These are phyloP conservation scores for Epinephelus lanceolatus DNA, from an alignment of 2,113 vertebrate genomes.

Conservation along the genomic window DNA sequence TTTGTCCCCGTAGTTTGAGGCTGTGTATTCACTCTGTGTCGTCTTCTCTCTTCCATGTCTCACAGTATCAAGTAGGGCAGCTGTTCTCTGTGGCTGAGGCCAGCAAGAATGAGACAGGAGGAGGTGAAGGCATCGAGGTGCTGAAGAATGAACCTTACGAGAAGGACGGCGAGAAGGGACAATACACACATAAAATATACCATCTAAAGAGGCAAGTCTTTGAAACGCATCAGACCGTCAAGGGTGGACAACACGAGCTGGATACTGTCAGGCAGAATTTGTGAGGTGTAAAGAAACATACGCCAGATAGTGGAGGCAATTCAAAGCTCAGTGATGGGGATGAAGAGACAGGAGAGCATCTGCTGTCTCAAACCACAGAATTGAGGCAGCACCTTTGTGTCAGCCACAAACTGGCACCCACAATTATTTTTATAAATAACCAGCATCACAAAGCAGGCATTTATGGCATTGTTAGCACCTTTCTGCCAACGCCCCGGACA, in stretches of 20 bases:
- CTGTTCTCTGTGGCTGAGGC: constrained; percentile 98
- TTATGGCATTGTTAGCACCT: background rate
- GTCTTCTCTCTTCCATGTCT: constrained; percentile 12
- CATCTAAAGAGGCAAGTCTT: constrained; percentile 89
- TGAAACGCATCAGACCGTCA: too few relatives aligned
- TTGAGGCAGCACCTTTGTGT: background rate
- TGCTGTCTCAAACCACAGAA: background rate
- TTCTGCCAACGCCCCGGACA: background rate
- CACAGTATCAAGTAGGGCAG: constrained; percentile 96
- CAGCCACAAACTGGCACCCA: background rate
- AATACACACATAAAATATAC: constrained; percentile 98
- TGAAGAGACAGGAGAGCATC: background rate
- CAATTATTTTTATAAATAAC: background rate
- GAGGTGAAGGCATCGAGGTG: constrained; percentile 97
- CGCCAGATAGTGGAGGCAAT: background rate
- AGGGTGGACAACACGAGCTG: too few relatives aligned
- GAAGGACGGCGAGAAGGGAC: constrained; percentile 95
- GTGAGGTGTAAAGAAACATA: background rate
- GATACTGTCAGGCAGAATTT: background rate
- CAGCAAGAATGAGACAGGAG: constrained; percentile 98
- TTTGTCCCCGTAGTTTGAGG: background rate
- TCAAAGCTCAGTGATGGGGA: background rate
- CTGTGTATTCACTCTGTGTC: background rate
- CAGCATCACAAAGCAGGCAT: background rate
- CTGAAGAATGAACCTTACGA: constrained; percentile 97